Evolutionary conservation across 1,140 invertebrate species (phyloP).

Genomic region (Eriosoma lanigerum): DNA sequence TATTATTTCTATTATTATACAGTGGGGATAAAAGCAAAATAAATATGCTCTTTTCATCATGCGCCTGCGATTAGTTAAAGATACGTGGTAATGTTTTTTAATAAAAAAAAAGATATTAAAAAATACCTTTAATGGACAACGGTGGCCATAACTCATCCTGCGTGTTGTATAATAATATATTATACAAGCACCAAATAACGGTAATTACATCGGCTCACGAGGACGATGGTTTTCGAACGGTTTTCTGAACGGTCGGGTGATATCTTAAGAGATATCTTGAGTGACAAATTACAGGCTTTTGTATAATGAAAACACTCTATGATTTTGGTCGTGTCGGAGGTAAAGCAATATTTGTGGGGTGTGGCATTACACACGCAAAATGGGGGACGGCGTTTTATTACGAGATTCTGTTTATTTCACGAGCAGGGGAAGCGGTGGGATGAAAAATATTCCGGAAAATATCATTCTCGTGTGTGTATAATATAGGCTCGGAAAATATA

Average conservation of each 20-base stretch:
- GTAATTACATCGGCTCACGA: slow-evolving; percentile 17
- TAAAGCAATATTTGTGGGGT: not conserved
- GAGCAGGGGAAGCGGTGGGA: not conserved
- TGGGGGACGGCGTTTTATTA: slow-evolving; percentile 20
- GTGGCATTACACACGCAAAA: not conserved
- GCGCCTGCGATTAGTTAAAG: slow-evolving; percentile 9
- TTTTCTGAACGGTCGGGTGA: no score
- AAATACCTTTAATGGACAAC: no score
- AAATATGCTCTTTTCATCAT: no score
- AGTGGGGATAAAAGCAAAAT: no score
- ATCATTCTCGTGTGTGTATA: slow-evolving; percentile 3
- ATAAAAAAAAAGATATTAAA: no score
- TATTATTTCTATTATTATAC: no score
- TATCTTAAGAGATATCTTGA: slow-evolving; percentile 28
- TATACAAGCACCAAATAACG: not conserved
- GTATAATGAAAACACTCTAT: slow-evolving; percentile 15
- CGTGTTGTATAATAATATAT: not conserved
- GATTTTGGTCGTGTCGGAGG: not conserved
- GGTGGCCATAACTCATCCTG: not conserved
- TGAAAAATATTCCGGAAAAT: slow-evolving; percentile 52
- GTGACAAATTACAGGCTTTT: slow-evolving; percentile 39
- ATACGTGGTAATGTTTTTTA: not conserved
- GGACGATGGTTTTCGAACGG: not conserved
- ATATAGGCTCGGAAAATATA: slow-evolving; percentile 23
- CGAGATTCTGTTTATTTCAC: not conserved